Evolutionary conservation across 2,888 invertebrate species (phyloP), one percentile per base, ranked within the genome.

Genomic region (Diplazon laetatorius): DNA sequence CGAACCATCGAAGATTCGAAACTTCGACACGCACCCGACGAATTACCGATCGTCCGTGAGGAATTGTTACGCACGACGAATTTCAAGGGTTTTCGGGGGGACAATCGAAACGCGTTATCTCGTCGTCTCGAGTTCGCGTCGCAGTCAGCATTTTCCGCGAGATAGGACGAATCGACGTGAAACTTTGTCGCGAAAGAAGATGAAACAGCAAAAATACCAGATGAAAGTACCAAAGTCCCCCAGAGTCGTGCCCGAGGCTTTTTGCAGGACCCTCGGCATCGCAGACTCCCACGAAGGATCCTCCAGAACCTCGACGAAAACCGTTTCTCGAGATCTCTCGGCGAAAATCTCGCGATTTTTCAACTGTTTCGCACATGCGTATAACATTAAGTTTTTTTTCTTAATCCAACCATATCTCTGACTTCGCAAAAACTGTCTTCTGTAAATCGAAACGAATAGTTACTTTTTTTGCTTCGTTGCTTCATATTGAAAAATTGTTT

Each of bases 191-290:
- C 1, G 35, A 25, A 16, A 30, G 37, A 50, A 20, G 48, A 65
- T 65, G 63, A 63, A 63, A 35, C 63, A n/a, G 63, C 48, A 48
- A 66, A 52, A 50, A 52, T 52, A 52, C 10, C n/a, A 22, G 18
- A n/a, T 46, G 39, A 50, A 60, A 68, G 37, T 44, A 44, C 42
- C 42, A 39, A 37, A 62, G 52, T 46, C 44, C 50, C 14, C 52
- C 5, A 55, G 71, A 52, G n/a, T 39, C 37, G n/a, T 9, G 37
- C 62, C 20, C 14, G 66, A 3, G 66, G 66, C 16, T n/a, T n/a
- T n/a, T n/a, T 42, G 37, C 59, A 50, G 25, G 39, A 59, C 46
- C 55, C 14, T 60, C 52, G 52, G 50, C 44, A 60, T 55, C 62
- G 22, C 48, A 12, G 48, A 14, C 52, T 18, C 55, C 37, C n/a